Conservation (phyloP, 2,888 invertebrate genomes). For the Sericinus montela region DNA sequence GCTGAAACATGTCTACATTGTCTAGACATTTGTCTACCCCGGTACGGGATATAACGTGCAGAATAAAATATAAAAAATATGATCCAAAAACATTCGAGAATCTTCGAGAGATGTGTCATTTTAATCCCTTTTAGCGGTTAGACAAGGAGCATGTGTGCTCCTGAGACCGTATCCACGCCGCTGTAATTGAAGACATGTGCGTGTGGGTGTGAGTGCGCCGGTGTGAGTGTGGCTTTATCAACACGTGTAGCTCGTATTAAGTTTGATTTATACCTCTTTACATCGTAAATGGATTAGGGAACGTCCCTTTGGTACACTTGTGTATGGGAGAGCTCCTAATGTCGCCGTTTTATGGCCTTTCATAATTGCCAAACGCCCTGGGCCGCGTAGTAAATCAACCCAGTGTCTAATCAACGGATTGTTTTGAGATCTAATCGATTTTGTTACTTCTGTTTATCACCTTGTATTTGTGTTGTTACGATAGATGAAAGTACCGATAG, state of each 20-base stretch:
- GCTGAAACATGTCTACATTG: too few relatives aligned
- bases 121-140: slow-evolving; percentile 44
- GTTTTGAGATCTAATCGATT: slow-evolving; percentile 24
- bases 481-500: too few relatives aligned
- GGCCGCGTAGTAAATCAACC: slow-evolving; percentile 17
- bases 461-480: slow-evolving; percentile 1
- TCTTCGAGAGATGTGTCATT: slow-evolving; percentile 41
- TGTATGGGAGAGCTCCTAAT: slow-evolving; percentile 43
- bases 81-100: slow-evolving; percentile 8
- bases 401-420: slow-evolving; percentile 16
- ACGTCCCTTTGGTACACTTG: slow-evolving; percentile 43
- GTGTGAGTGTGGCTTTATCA: slow-evolving; percentile 52
- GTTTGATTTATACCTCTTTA: slow-evolving; percentile 78
- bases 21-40: too few relatives aligned
- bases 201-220: slow-evolving; percentile 26
- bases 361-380: slow-evolving; percentile 48
- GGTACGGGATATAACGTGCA: too few relatives aligned
- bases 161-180: slow-evolving; percentile 5
- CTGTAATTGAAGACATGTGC: slow-evolving; percentile 20
- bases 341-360: slow-evolving; percentile 58
- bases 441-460: slow-evolving; percentile 23
- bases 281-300: slow-evolving; percentile 79
- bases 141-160: slow-evolving; percentile 28
- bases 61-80: too few relatives aligned
- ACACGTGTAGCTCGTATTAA: slow-evolving; percentile 77